These are phyloP conservation scores for Menidia beryllina DNA, from an alignment of 2,113 vertebrate species.

Conservation along the genomic window DNA sequence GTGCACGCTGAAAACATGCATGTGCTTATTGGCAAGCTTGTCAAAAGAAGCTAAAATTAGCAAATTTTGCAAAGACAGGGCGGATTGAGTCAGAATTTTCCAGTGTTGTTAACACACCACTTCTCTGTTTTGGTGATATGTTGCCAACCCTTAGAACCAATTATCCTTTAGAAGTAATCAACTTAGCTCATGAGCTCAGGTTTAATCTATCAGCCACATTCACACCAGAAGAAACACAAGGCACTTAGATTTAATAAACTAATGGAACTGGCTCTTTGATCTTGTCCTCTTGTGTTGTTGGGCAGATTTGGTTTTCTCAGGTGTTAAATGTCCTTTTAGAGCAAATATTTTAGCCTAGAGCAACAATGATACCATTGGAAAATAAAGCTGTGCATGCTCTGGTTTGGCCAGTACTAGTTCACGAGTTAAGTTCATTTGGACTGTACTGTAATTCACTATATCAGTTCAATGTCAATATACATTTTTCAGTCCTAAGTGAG, in stretches of 20 bases:
- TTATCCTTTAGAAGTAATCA: constrained; percentile 64
- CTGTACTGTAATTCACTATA: too few relatives aligned
- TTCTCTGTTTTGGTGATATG: constrained; percentile 37
- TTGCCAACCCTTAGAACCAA: constrained; percentile 26
- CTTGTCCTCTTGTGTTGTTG: constrained; percentile 12
- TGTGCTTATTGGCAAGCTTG: constrained; percentile 3
- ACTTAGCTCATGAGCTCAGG: constrained; percentile 52
- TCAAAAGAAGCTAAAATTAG: constrained; percentile 32
- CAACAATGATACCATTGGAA: background rate
- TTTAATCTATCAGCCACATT: constrained; percentile 50
- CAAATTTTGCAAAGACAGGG: constrained; percentile 30
- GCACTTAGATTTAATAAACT: constrained; percentile 43
- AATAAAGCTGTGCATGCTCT: background rate
- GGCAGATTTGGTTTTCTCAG: constrained; percentile 23
- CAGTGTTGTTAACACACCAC: constrained; percentile 37
- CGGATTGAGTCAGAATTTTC: constrained; percentile 39
- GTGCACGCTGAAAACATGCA: constrained; percentile 8
- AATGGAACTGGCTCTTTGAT: constrained; percentile 37
- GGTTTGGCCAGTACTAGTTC: background rate
- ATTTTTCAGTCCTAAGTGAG: background rate
- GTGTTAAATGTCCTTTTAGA: background rate
- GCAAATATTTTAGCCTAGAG: background rate
- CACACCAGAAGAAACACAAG: constrained; percentile 15
- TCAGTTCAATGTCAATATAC: background rate
- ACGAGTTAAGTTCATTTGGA: background rate